A percentile compares a stretch with the other conserved stretches of the same genome.
phyloP scores from a whole-genome alignment of 2,888 invertebrate species.

The Tortricodes alternella region DNA sequence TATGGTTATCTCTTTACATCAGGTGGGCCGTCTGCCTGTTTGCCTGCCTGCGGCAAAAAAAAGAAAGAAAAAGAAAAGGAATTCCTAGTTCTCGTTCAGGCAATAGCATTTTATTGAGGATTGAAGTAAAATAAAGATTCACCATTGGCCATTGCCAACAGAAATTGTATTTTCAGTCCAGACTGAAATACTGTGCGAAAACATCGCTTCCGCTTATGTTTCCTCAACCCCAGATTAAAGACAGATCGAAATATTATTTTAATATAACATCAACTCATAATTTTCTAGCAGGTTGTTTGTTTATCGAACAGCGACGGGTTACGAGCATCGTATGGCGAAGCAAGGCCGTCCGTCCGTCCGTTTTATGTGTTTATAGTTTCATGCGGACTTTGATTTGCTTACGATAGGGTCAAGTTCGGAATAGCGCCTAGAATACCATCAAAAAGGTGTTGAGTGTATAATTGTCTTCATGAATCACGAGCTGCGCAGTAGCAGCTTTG shows the following conservation, averaged over 20 bases:
- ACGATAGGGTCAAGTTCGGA: slow-evolving; percentile 24
- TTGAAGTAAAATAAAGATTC: no score
- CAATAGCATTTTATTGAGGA: no score
- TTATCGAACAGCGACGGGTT: slow-evolving; percentile 29
- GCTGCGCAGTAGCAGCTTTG: no score
- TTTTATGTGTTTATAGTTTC: slow-evolving; percentile 21
- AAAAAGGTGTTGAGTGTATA: not conserved
- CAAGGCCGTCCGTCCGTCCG: slow-evolving; percentile 30
- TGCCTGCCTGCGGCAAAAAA: no score
- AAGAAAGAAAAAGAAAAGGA: no score
- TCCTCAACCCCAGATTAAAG: slow-evolving; percentile 1
- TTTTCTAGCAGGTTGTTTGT: slow-evolving; percentile 33
- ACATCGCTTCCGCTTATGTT: not conserved
- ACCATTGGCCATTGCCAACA: no score
- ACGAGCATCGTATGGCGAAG: slow-evolving; percentile 23
- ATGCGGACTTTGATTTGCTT: slow-evolving; percentile 11
- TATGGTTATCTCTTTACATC: no score
- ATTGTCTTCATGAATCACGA: not conserved
- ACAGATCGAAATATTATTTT: slow-evolving; percentile 25
- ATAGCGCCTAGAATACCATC: not conserved
- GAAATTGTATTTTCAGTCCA: no score
- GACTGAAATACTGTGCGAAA: not conserved
- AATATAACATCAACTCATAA: slow-evolving; percentile 31
- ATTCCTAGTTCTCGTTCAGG: no score
- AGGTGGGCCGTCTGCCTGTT: no score